phyloP scores from a whole-genome alignment of 2,888 invertebrate species.

The Prenolepis imparis region DNA sequence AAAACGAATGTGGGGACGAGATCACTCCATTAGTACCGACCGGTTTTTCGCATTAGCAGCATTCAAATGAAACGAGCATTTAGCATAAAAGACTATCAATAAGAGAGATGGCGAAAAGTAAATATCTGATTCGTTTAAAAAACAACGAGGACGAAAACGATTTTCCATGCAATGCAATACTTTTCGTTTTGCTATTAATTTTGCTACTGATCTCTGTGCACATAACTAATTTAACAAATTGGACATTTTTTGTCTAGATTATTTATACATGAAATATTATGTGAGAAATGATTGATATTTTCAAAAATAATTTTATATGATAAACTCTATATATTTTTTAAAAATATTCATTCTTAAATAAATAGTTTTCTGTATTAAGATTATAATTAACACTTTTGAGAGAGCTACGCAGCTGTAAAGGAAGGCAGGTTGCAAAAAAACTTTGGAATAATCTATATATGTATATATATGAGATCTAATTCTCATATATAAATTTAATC shows the following conservation, averaged over 20 bases:
- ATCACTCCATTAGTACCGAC: constrained; percentile 85
- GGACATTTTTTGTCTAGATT: not conserved
- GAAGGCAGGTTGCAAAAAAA: no score
- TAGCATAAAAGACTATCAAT: constrained; percentile 84
- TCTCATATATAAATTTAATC: no score
- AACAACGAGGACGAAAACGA: constrained; percentile 14
- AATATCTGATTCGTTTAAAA: constrained; percentile 15
- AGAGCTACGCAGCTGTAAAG: not conserved
- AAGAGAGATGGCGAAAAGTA: constrained; percentile 56
- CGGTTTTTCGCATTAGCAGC: constrained; percentile 86
- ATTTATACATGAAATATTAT: not conserved
- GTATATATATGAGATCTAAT: no score
- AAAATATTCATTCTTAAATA: not conserved
- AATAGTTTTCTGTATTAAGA: constrained; percentile 3
- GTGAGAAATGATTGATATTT: constrained; percentile 1
- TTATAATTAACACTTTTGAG: constrained; percentile 10
- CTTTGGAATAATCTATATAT: no score
- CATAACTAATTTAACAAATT: constrained; percentile 3
- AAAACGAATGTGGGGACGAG: constrained; percentile 56
- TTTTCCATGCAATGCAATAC: constrained; percentile 1
- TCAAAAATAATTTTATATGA: not conserved
- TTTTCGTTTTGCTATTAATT: not conserved
- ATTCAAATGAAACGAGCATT: constrained; percentile 85
- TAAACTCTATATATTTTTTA: not conserved
- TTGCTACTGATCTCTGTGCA: not conserved